Evolutionary conservation across 2,113 vertebrate genomes (phyloP), one percentile per base, ranked within the genome.

Genomic region (Recurvirostra avosetta): DNA sequence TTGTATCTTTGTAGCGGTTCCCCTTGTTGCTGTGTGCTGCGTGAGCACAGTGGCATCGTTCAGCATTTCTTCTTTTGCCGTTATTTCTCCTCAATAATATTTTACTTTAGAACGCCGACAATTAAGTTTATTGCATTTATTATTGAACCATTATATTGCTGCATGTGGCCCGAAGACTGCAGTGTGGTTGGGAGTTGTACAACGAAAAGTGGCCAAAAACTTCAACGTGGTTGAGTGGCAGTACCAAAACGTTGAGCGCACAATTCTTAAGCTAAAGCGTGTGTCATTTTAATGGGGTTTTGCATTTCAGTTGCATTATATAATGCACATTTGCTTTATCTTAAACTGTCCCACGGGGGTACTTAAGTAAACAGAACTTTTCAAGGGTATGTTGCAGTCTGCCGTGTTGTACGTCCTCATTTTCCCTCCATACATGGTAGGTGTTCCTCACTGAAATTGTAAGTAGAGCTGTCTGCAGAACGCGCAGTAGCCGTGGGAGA

Each of bases 331-430:
- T 8, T 14, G 26, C 29, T 86, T 88, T 71, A 75, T 36, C 30
- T 71, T 53, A 59, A 65, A 12, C 30, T 41, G 56, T 58, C 49
- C 49, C 49, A 4, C 23, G 7, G 49, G 22, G 49, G 23, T 12
- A 50, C 18, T 75, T 75, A 19, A 38, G 7, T 47, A 72, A 62
- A 30, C 7, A 1, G 52, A 58, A 25, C 38, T 72, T 6, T 61
- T 38, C 25, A 40, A 32, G 29, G 22, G 2, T 63, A 1, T 59
- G 18, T 65, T 65, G 27, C 16, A 74, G 11, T 22, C 43, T 68
- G 55, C 0, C 1, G n/a, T 0, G 0, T 23, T 34, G 12, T 17
- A 23, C 0, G 0, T 55, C 27, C 38, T 71, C 47, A 6, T 34
- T 68, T 84, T 68, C 14, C 29, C 16, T 55, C 11, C 19, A 2